Conservation (phyloP, 1,140 invertebrate genomes). For the Tribolium castaneum region DNA sequence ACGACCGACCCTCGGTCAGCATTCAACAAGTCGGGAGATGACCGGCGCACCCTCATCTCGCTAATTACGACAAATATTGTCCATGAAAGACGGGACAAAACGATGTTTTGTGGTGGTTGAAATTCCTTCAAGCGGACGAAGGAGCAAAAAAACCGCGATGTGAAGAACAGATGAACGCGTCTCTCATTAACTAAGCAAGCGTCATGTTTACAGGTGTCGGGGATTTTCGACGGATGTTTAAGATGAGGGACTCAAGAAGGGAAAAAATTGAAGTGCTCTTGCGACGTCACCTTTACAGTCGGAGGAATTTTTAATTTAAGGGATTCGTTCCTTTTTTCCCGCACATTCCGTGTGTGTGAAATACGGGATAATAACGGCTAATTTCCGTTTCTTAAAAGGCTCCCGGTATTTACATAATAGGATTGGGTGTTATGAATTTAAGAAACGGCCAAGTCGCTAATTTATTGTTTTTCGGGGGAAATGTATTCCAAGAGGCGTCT, state of each 20-base stretch:
- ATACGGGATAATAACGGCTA: not conserved
- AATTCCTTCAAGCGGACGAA: not conserved
- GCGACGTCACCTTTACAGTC: not conserved
- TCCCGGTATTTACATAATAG: not conserved
- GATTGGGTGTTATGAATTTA: constrained; percentile 4
- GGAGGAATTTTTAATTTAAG: not conserved
- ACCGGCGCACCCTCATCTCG: not conserved
- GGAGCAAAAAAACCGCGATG: not conserved
- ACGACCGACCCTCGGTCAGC: not conserved
- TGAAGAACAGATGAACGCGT: not conserved
- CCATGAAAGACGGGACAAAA: constrained; percentile 3
- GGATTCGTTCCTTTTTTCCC: not conserved
- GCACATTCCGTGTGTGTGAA: not conserved
- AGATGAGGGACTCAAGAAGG: not conserved
- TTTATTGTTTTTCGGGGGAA: not conserved
- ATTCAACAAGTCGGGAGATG: constrained; percentile 27
- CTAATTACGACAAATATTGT: constrained; percentile 2
- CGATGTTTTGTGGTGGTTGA: not conserved
- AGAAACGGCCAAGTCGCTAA: not conserved
- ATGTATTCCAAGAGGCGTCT: not conserved
- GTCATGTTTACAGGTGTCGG: not conserved
- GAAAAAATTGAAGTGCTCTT: not conserved
- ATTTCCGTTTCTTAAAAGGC: not conserved
- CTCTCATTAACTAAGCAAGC: constrained; percentile 24
- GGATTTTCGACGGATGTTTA: not conserved